Evolutionary conservation across 2,888 invertebrate genomes (phyloP).

Genomic region (Octodonta nipae): DNA sequence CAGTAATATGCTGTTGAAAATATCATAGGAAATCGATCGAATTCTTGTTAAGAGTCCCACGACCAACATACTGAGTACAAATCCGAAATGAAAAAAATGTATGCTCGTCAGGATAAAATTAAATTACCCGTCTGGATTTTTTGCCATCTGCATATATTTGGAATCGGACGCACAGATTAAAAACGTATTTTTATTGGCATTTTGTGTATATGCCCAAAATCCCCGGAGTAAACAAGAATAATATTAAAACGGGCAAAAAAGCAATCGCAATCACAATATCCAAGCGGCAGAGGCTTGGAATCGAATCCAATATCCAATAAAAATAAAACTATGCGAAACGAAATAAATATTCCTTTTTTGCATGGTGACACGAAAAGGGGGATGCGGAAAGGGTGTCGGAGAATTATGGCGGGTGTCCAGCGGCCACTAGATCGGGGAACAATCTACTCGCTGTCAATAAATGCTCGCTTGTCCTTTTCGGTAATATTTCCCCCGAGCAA

Average conservation of each 20-base stretch:
- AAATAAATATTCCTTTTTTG: constrained; percentile 32
- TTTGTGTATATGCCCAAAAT: constrained; percentile 21
- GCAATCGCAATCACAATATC: constrained; percentile 27
- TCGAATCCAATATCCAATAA: constrained; percentile 32
- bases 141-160: no score
- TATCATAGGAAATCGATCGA: no score
- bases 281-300: constrained; percentile 14
- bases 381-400: constrained; percentile 22
- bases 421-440: constrained; percentile 35
- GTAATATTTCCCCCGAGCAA: constrained; percentile 35
- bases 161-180: no score
- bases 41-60: no score
- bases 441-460: constrained; percentile 37
- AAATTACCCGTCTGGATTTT: no score
- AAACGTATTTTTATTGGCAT: constrained; percentile 24
- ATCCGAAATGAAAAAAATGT: no score
- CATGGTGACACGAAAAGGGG: constrained; percentile 20
- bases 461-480: constrained; percentile 28
- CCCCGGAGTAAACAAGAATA: constrained; percentile 26
- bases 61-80: no score
- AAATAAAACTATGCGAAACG: constrained; percentile 33
- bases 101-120: no score
- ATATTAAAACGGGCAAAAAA: constrained; percentile 24
- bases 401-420: constrained; percentile 35
- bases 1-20: no score